phyloP scores from a whole-genome alignment of 2,797 vertebrate genomes.

The Lutra lutra region DNA sequence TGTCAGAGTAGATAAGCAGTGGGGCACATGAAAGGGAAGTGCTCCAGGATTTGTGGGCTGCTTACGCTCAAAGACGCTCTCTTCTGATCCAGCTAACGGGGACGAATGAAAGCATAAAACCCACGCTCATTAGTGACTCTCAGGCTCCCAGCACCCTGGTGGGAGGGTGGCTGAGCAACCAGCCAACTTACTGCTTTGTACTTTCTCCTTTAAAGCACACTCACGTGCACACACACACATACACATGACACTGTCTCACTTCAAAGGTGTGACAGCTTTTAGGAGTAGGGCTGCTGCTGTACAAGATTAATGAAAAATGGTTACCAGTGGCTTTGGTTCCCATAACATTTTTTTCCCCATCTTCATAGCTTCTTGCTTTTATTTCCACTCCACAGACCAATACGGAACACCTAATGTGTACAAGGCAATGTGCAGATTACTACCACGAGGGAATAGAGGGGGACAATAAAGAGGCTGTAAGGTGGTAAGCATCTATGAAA shows the following conservation, averaged over 20 bases:
- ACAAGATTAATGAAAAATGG: background rate
- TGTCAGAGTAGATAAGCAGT: slow-evolving; percentile 92
- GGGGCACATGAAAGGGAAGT: slow-evolving; percentile 89
- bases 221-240: background rate
- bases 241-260: background rate
- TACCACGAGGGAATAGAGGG: background rate
- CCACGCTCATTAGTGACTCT: slow-evolving; percentile 88
- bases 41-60: slow-evolving; percentile 88
- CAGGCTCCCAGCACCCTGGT: slow-evolving; percentile 83
- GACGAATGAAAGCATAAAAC: slow-evolving; percentile 89
- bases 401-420: background rate
- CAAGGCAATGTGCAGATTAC: background rate
- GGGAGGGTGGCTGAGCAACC: slow-evolving; percentile 86
- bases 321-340: background rate
- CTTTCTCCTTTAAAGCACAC: slow-evolving; percentile 59
- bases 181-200: slow-evolving; percentile 78
- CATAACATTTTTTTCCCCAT: background rate
- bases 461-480: background rate
- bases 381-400: background rate
- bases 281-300: background rate
- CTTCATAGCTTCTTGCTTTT: background rate
- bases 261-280: slow-evolving; percentile 18
- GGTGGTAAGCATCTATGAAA: background rate
- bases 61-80: slow-evolving; percentile 86
- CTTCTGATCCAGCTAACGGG: slow-evolving; percentile 86